Conservation (phyloP, 2,888 invertebrate genomes). For the Epirrita christyi region DNA sequence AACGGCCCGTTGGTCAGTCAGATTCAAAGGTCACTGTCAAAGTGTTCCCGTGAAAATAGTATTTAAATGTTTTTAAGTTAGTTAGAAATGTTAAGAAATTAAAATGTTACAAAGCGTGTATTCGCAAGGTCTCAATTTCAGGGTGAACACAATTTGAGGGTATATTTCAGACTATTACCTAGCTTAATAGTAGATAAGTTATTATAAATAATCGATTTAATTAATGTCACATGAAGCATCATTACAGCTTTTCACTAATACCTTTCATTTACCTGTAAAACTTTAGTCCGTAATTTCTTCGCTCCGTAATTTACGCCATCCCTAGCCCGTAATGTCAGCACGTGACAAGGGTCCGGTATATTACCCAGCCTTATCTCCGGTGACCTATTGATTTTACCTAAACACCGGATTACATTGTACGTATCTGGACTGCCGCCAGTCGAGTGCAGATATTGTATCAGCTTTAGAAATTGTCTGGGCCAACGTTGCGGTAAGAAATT, state of each 20-base stretch:
- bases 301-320: slow-evolving; percentile 32
- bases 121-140: too few relatives aligned
- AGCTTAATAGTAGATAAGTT: not conserved
- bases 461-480: slow-evolving; percentile 14
- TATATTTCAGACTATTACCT: too few relatives aligned
- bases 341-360: slow-evolving; percentile 63
- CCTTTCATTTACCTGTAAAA: slow-evolving; percentile 28
- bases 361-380: slow-evolving; percentile 51
- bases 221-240: slow-evolving; percentile 5
- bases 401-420: slow-evolving; percentile 43
- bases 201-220: too few relatives aligned
- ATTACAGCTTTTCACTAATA: slow-evolving; percentile 24
- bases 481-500: not conserved
- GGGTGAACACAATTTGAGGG: too few relatives aligned
- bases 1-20: too few relatives aligned
- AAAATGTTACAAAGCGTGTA: too few relatives aligned
- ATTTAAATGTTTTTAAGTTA: too few relatives aligned
- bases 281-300: slow-evolving; percentile 24
- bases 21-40: too few relatives aligned
- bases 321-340: slow-evolving; percentile 46
- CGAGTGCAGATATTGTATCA: slow-evolving; percentile 34
- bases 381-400: slow-evolving; percentile 57
- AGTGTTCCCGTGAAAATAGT: too few relatives aligned
- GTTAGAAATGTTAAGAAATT: too few relatives aligned
- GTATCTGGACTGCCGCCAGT: slow-evolving; percentile 25